Evolutionary conservation across 2,888 invertebrate genomes (phyloP).

Genomic region (Eremobia ochroleuca): DNA sequence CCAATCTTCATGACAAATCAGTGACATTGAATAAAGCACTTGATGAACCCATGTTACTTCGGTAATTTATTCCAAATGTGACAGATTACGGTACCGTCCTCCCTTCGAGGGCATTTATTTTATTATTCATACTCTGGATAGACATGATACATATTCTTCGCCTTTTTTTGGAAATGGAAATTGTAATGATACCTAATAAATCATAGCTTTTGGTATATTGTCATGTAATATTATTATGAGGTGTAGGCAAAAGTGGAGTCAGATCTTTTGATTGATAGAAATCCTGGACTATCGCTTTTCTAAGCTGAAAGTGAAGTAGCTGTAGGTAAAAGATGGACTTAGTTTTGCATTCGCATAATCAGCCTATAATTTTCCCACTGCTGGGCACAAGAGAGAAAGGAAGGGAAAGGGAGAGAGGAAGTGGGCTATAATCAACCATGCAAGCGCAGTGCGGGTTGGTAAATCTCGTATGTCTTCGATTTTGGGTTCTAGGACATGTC

Average conservation of each 20-base stretch:
- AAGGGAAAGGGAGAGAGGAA: too few species aligned
- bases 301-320: background rate
- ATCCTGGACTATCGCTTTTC: background rate
- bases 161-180: conserved; percentile 29
- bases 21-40: conserved; percentile 14
- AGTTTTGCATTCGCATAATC: background rate
- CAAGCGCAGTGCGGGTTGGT: too few species aligned
- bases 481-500: too few species aligned
- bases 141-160: conserved; percentile 30
- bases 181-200: conserved; percentile 38
- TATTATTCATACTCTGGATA: conserved; percentile 43
- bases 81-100: conserved; percentile 39
- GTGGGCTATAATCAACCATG: too few species aligned
- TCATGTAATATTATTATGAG: conserved; percentile 3
- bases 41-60: conserved; percentile 44
- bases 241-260: background rate
- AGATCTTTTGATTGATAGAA: conserved; percentile 12
- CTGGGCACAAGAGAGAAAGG: too few species aligned
- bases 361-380: background rate
- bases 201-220: conserved; percentile 22
- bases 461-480: too few species aligned
- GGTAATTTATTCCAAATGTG: conserved; percentile 49
- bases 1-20: conserved; percentile 38
- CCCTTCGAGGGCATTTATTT: conserved; percentile 21
- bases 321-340: background rate